These are phyloP conservation scores for Hypocryptadius cinnamomeus DNA, from an alignment of 2,113 vertebrate genomes.

Conservation along the genomic window DNA sequence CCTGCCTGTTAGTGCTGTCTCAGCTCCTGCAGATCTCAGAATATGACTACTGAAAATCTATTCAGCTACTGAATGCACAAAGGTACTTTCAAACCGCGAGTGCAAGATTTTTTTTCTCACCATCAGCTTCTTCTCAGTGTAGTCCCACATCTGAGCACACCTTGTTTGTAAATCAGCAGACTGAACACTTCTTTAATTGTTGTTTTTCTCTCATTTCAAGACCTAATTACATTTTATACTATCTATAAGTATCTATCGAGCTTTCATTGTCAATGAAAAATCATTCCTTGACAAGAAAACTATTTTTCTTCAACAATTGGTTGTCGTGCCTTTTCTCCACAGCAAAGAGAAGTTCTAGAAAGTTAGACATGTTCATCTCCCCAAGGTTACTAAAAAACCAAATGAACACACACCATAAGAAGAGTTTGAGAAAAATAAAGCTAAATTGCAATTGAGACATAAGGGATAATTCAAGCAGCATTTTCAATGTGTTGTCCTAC, in stretches of 20 bases:
- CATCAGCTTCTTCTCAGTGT: background rate
- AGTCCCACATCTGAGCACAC: background rate
- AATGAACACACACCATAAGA: background rate
- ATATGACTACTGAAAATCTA: background rate
- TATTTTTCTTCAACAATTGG: background rate
- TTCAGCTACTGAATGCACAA: background rate
- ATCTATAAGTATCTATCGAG: background rate
- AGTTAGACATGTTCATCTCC: background rate
- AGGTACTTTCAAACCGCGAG: background rate
- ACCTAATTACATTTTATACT: background rate
- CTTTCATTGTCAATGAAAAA: background rate
- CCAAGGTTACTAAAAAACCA: background rate
- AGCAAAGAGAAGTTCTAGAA: background rate
- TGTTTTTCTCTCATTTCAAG: background rate
- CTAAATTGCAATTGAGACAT: background rate
- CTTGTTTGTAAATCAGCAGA: background rate
- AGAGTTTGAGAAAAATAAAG: background rate
- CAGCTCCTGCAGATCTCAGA: background rate
- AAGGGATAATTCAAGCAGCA: background rate
- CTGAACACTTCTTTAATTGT: background rate
- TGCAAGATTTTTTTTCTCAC: background rate
- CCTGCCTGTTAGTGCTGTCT: background rate
- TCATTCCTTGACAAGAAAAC: background rate
- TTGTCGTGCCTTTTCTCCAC: background rate
- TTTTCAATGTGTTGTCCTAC: background rate